A percentile compares a stretch with the other conserved stretches of the same genome.
These are phyloP conservation scores for Amyelois transitella DNA, from an alignment of 1,140 invertebrate genomes.

Conservation along the genomic window DNA sequence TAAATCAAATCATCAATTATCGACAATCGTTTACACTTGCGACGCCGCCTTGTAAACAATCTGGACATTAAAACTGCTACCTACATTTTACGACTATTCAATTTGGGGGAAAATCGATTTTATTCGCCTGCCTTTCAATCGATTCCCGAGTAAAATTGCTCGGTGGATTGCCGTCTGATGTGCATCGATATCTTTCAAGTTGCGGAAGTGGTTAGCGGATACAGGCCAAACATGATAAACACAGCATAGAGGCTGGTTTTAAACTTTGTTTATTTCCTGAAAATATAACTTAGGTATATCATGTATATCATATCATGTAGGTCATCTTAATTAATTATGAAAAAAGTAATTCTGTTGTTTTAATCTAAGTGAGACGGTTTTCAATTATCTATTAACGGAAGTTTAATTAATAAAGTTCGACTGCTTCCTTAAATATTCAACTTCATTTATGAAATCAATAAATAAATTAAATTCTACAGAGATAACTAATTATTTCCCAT, in stretches of 20 bases:
- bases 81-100: constrained; percentile 67
- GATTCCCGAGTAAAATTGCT: constrained; percentile 57
- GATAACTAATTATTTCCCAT: not conserved
- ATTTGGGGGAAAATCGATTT: constrained; percentile 73
- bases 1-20: constrained; percentile 75
- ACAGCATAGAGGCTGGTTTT: not conserved
- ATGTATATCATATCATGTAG: too few relatives aligned
- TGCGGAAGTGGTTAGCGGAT: constrained; percentile 61
- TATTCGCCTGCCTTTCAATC: constrained; percentile 69
- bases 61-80: constrained; percentile 60
- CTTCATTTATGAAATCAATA: too few relatives aligned
- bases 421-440: too few relatives aligned
- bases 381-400: too few relatives aligned
- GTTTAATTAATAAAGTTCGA: too few relatives aligned
- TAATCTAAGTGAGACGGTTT: too few relatives aligned
- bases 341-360: too few relatives aligned
- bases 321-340: too few relatives aligned
- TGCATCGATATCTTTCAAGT: constrained; percentile 32
- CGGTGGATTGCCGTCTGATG: constrained; percentile 27
- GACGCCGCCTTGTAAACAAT: constrained; percentile 71
- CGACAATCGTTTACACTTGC: constrained; percentile 70
- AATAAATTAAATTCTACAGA: too few relatives aligned
- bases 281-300: too few relatives aligned
- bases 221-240: constrained; percentile 23
- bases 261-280: not conserved